Conservation (phyloP, 2,113 vertebrate species). For the Mormyrus iriodes region DNA sequence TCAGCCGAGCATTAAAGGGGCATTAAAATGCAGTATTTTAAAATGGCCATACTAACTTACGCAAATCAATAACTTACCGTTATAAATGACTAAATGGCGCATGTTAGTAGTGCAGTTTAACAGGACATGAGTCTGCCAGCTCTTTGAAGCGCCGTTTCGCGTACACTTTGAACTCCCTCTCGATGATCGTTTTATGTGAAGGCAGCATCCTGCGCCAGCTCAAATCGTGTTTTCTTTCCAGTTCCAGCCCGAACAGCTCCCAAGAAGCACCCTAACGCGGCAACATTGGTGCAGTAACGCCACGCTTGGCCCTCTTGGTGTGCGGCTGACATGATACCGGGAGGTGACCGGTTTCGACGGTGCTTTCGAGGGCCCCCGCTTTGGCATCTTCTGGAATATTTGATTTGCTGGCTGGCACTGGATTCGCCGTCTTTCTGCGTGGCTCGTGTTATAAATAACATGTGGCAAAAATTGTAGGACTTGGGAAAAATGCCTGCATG, state of each 20-base stretch:
- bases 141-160: neutral
- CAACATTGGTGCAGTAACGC: neutral
- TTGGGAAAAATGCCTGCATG: neutral
- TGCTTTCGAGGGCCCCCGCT: neutral
- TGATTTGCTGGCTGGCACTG: neutral
- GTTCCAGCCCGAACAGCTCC: conserved; percentile 1
- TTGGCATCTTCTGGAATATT: neutral
- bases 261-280: neutral
- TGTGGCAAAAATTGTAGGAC: neutral
- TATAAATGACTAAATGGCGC: neutral
- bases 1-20: neutral
- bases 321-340: neutral
- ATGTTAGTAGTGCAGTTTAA: neutral
- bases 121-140: no score
- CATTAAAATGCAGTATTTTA: neutral
- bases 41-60: neutral
- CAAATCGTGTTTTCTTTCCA: neutral
- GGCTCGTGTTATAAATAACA: neutral
- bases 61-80: neutral
- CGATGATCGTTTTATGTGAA: neutral
- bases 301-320: neutral
- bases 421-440: neutral
- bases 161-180: neutral
- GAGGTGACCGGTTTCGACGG: neutral
- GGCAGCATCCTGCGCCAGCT: neutral